Percentiles rank a stretch among this genome's conserved stretches.
phyloP scores from a whole-genome alignment of 2,888 invertebrate genomes.

The Platycheirus albimanus region DNA sequence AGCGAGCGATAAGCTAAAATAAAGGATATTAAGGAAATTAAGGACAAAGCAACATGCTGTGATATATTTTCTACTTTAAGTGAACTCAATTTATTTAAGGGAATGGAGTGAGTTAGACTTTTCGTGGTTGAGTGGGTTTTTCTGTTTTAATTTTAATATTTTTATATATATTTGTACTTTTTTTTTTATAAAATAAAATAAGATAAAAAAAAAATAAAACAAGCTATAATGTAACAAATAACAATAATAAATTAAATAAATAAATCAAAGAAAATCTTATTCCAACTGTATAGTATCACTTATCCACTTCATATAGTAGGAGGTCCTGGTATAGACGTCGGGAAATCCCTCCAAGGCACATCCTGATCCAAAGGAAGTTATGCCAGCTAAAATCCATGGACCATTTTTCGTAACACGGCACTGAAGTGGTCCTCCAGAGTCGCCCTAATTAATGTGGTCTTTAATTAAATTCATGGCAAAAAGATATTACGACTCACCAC shows the following conservation, averaged over 20 bases:
- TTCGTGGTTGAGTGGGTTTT: slow-evolving; percentile 63
- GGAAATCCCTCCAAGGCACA: slow-evolving; percentile 94
- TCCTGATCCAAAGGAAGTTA: slow-evolving; percentile 96
- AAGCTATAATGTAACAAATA: slow-evolving; percentile 57
- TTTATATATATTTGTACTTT: slow-evolving; percentile 57
- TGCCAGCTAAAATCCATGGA: slow-evolving; percentile 93
- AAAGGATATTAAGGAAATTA: slow-evolving; percentile 34
- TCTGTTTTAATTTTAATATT: slow-evolving; percentile 35
- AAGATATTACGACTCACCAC: slow-evolving; percentile 86
- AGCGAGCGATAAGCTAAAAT: slow-evolving; percentile 1
- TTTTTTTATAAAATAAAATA: slow-evolving; percentile 33
- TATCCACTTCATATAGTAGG: slow-evolving; percentile 94
- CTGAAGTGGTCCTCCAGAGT: slow-evolving; percentile 95
- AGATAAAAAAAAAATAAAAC: slow-evolving; percentile 36
- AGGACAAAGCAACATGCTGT: slow-evolving; percentile 66
- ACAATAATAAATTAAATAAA: slow-evolving; percentile 63
- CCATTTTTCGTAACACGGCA: slow-evolving; percentile 89
- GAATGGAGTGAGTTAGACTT: slow-evolving; percentile 58
- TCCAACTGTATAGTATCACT: slow-evolving; percentile 79
- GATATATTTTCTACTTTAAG: slow-evolving; percentile 70
- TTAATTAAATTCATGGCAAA: slow-evolving; percentile 65
- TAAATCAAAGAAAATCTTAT: slow-evolving; percentile 49
- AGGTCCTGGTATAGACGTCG: slow-evolving; percentile 93
- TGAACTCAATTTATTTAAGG: slow-evolving; percentile 57
- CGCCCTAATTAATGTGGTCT: slow-evolving; percentile 86